Evolutionary conservation across 2,888 invertebrate species (phyloP).

Genomic region (Papilio protenor): DNA sequence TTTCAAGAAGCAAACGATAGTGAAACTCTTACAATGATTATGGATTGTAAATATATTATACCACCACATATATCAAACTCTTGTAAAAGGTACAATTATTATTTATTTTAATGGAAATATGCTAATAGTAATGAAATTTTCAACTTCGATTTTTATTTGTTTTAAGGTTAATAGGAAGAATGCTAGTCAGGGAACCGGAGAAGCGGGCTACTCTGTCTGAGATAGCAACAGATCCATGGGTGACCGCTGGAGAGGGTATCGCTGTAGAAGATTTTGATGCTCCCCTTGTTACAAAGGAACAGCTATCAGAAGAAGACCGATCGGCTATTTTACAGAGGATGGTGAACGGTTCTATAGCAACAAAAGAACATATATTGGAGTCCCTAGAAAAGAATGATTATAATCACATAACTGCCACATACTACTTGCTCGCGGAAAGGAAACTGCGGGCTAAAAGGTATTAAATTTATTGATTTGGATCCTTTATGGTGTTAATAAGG

Average conservation of each 20-base stretch:
- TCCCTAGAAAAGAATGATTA: constrained; percentile 98
- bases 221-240: constrained; percentile 95
- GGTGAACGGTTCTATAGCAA: constrained; percentile 97
- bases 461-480: constrained; percentile 29
- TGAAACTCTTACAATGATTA: constrained; percentile 99
- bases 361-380: constrained; percentile 97
- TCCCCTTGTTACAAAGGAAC: constrained; percentile 94
- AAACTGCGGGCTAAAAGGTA: constrained; percentile 91
- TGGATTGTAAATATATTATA: constrained; percentile 99
- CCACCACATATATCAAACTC: constrained; percentile 93
- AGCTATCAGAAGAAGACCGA: constrained; percentile 96
- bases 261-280: constrained; percentile 86
- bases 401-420: constrained; percentile 99
- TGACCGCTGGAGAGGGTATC: constrained; percentile 83
- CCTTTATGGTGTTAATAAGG: not conserved
- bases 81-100: constrained; percentile 89
- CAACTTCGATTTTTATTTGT: constrained; percentile 20
- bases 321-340: constrained; percentile 96
- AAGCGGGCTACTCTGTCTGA: constrained; percentile 94
- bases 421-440: constrained; percentile 97
- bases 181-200: constrained; percentile 97
- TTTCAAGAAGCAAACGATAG: constrained; percentile 99
- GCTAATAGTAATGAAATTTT: constrained; percentile 31
- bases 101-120: not conserved
- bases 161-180: constrained; percentile 92